Conservation (phyloP, 2,797 vertebrate genomes). For the Acanthopagrus latus region DNA sequence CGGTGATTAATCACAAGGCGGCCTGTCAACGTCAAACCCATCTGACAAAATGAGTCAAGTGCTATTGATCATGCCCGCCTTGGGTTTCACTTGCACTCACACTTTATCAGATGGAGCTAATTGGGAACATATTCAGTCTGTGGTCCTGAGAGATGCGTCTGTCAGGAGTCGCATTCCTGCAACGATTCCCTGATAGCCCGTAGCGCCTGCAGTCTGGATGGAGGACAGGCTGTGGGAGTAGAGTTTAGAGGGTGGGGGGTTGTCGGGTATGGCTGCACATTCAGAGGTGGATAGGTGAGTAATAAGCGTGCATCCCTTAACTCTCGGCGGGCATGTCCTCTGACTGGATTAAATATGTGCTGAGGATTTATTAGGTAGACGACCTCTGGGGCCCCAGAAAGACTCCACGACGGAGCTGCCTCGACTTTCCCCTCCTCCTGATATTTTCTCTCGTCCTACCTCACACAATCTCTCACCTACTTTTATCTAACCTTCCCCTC, state of each 20-base stretch:
- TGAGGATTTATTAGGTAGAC: constrained; percentile 72
- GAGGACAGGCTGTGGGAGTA: constrained; percentile 63
- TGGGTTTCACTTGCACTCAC: constrained; percentile 82
- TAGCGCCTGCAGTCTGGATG: constrained; percentile 77
- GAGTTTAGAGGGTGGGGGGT: constrained; percentile 26
- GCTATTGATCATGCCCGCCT: constrained; percentile 81
- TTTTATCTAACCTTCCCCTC: constrained; percentile 41
- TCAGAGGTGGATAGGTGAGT: constrained; percentile 70
- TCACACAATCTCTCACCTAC: constrained; percentile 46
- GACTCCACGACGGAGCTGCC: constrained; percentile 34
- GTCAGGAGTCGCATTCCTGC: constrained; percentile 85
- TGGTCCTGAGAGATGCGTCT: constrained; percentile 81
- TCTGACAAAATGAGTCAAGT: constrained; percentile 75
- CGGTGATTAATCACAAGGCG: constrained; percentile 72
- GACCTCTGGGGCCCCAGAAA: constrained; percentile 54
- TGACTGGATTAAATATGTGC: constrained; percentile 78
- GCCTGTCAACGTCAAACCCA: constrained; percentile 75
- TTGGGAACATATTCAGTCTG: constrained; percentile 82
- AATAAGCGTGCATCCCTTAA: constrained; percentile 76
- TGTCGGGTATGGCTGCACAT: constrained; percentile 51
- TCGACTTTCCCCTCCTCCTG: constrained; percentile 32
- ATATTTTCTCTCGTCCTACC: constrained; percentile 51
- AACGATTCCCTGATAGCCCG: constrained; percentile 78
- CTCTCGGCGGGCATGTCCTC: constrained; percentile 59
- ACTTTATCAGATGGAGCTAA: constrained; percentile 85